Base-by-base conservation (phyloP, 1,140 invertebrate genomes). In the Hestina assimilis region DNA sequence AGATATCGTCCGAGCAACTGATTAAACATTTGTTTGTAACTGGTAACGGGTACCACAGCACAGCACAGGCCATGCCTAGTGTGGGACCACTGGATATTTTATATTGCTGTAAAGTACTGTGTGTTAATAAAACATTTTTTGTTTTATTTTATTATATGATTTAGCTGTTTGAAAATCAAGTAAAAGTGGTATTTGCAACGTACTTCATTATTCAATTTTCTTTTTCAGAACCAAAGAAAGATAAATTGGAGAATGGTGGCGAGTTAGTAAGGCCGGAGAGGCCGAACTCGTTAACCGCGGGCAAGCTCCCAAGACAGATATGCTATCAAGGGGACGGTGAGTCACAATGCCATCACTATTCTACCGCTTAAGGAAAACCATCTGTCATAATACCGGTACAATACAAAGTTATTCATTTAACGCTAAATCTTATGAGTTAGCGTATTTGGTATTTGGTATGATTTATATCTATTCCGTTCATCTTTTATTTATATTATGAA, bases 181-280 rank as follows among this genome's bases (percentile, higher is more conserved):
- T n/a, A n/a, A n/a, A n/a, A n/a, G n/a, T n/a, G n/a, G n/a, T n/a
- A n/a, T n/a, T n/a, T n/a, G n/a, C n/a, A n/a, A n/a, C n/a, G n/a
- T n/a, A n/a, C n/a, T n/a, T n/a, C n/a, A n/a, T n/a, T n/a, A n/a
- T n/a, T n/a, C n/a, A n/a, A n/a, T n/a, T n/a, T n/a, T n/a, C 12
- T 68, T 76, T 92, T 92, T 51, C 92, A 96, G 94, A 95, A 91
- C 93, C 94, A 92, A 95, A 95, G 91, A 95, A 95, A 92, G 94
- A 96, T 89, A 96, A 95, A 92, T 93, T 92, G 93, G 95, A 96
- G 90, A 93, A 93, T 90, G 92, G 90, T 89, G 74, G 88, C 63
- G 78, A 88, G 59, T 21, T 81, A 69, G 75, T 79, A 79, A 82
- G 79, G 75, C 83, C 76, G 23, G 94, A 94, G 87, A 89, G 94